Base-by-base conservation (phyloP, 2,888 invertebrate genomes). In the Saturnia pavonia region DNA sequence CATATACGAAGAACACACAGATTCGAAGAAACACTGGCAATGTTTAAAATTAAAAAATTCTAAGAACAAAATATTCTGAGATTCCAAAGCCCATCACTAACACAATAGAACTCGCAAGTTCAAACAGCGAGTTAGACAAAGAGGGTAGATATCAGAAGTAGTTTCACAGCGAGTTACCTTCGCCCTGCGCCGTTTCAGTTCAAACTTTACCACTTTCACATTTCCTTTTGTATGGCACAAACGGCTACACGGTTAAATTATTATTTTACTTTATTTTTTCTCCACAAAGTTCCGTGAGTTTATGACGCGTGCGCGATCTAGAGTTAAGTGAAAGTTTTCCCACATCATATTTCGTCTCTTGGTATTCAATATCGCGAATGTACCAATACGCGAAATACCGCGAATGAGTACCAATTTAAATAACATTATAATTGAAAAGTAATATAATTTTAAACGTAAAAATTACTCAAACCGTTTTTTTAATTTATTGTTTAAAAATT, bases 121-220 rank as follows among this genome's bases (percentile, higher is more conserved):
- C 89, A 88, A 91, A 91, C 85, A 90, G 87, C 85, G 90, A 92
- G 82, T 91, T 91, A 91, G 91, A 92, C 91, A 92, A 91, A 89
- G 90, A 88, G 87, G 85, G 85, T 83, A 80, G 84, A 88, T 85
- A 89, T 89, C 88, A 88, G 83, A 87, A 88, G 89, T 89, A 91
- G 90, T 90, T 89, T 81, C 81, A 75, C 84, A 85, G 84, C 85
- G 86, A 83, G 86, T 78, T 85, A 88, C 88, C 88, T 87, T 88
- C 80, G 88, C 88, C 88, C 88, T 22, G 25, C 86, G 80, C 82
- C 83, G 82, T 84, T 82, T 90, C 88, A 85, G 91, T 91, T 85
- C 83, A 85, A 92, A 92, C 85, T 93, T 92, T 91, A 80, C 91
- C 88, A 90, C 88, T 91, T 90, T 89, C 88, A 73, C 88, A 88